These are phyloP conservation scores for Dendrolimus pini DNA, from an alignment of 2,888 invertebrate species.

Conservation along the genomic window DNA sequence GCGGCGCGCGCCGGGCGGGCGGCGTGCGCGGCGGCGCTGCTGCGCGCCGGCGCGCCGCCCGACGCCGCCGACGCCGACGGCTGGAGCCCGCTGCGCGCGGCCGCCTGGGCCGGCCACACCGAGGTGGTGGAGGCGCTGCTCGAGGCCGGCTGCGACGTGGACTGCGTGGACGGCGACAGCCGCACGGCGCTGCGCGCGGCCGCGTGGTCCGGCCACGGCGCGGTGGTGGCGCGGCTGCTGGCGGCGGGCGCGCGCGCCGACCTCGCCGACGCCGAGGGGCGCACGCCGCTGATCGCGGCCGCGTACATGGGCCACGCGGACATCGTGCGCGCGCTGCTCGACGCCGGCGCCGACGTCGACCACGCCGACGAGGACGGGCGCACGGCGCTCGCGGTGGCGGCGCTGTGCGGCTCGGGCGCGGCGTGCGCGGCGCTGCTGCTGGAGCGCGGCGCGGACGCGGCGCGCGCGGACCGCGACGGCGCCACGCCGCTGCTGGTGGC, in stretches of 20 bases:
- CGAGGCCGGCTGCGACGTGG: constrained; percentile 87
- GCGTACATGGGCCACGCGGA: constrained; percentile 98
- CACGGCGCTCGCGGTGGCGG: constrained; percentile 92
- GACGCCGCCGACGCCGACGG: constrained; percentile 93
- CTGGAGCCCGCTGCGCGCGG: constrained; percentile 93
- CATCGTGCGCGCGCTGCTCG: constrained; percentile 88
- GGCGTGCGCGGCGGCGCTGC: constrained; percentile 81
- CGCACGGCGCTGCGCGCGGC: constrained; percentile 93
- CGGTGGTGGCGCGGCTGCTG: constrained; percentile 85
- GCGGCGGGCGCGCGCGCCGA: constrained; percentile 88
- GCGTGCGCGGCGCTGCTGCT: constrained; percentile 72
- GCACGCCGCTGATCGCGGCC: constrained; percentile 95
- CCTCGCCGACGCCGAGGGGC: constrained; percentile 90
- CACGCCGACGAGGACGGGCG: constrained; percentile 91
- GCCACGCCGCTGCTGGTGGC: constrained; percentile 93
- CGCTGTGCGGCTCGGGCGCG: constrained; percentile 88
- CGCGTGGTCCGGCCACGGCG: constrained; percentile 96
- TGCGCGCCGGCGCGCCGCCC: constrained; percentile 83
- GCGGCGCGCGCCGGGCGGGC: constrained; percentile 90
- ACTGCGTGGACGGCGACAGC: constrained; percentile 91
- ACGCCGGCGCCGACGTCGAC: constrained; percentile 88
- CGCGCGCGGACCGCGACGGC: constrained; percentile 89
- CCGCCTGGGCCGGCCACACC: constrained; percentile 97
- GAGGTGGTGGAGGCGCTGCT: constrained; percentile 89
- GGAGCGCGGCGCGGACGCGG: constrained; percentile 89